Conservation (phyloP, 2,113 vertebrate species). For the Leucosticte australis region DNA sequence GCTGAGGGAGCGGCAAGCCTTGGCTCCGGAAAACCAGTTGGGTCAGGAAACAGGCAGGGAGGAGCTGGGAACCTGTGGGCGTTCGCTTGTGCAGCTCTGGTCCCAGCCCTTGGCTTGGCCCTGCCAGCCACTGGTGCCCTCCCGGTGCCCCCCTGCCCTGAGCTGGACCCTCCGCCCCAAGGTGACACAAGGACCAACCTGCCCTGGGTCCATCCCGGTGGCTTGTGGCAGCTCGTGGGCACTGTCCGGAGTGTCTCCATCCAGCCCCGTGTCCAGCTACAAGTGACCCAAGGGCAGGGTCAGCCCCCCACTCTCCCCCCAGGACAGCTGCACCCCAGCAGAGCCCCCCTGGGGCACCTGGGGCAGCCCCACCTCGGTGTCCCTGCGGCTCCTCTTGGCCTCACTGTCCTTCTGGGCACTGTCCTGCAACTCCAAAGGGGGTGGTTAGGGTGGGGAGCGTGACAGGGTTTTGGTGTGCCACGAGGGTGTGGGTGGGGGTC, state of each 20-base stretch:
- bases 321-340: neutral
- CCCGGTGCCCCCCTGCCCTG: neutral
- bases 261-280: neutral
- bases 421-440: neutral
- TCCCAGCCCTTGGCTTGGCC: neutral
- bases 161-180: neutral
- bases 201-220: neutral
- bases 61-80: conserved; percentile 13
- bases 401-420: conserved; percentile 4
- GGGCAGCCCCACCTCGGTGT: neutral
- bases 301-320: neutral
- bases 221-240: rapidly evolving
- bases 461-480: neutral
- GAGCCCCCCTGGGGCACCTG: rapidly evolving
- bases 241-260: neutral
- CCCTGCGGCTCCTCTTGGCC: conserved; percentile 18
- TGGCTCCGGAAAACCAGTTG: conserved; percentile 24
- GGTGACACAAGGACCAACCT: neutral
- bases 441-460: neutral
- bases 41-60: conserved; percentile 47
- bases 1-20: neutral
- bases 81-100: neutral
- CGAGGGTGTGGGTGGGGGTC: neutral
- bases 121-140: rapidly evolving
- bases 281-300: neutral